Evolutionary conservation across 2,113 vertebrate genomes (phyloP), one percentile per base, ranked within the genome.

Genomic region (Gymnorhina tibicen): DNA sequence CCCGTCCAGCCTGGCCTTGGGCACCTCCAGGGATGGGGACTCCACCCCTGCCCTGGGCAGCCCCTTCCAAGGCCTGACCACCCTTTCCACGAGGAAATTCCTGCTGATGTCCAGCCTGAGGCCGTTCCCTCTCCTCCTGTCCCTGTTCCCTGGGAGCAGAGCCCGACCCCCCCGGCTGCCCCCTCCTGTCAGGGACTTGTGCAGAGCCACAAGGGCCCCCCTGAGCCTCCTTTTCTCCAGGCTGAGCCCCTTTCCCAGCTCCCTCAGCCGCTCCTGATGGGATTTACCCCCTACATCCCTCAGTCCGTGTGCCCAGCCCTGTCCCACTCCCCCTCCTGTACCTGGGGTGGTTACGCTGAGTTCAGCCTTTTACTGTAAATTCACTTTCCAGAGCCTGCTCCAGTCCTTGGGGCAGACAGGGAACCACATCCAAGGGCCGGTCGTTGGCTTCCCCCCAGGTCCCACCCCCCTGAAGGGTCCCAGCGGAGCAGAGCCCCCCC

Each of bases 11-110:
- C 76, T 66, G 37, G 18, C 44, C 77, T 52, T 16, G 86, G 68
- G 0, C 76, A 64, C 49, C 26, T 0, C 42, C 67, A 70, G 49
- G 30, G 41, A 21, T 72, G 35, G 30, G 24, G 1, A 55, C 20
- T 32, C n/a, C 85, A 35, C 8, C 21, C 9, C 21, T 10, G 12
- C 6, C 26, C 42, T 37, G 42, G 11, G 21, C 58, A 88, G 67
- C 16, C 44, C 52, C 32, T 87, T 0, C n/a, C 30, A 41, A 9
- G 1, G 3, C 11, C 23, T 58, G 33, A 32, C 0, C 21, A 3
- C 32, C 24, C 15, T 50, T 50, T 58, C 35, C 27, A 35, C 23
- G 76, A 0, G 2, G 42, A 58, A 73, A 73, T 73, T 50, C 32
- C 58, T 80, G 0, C 50, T 72, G 53, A 0, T 64, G 32, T 5